A percentile compares a stretch with the other conserved stretches of the same genome.
Evolutionary conservation across 2,888 invertebrate genomes (phyloP).

Genomic region (Zygothrica quintamaculata): DNA sequence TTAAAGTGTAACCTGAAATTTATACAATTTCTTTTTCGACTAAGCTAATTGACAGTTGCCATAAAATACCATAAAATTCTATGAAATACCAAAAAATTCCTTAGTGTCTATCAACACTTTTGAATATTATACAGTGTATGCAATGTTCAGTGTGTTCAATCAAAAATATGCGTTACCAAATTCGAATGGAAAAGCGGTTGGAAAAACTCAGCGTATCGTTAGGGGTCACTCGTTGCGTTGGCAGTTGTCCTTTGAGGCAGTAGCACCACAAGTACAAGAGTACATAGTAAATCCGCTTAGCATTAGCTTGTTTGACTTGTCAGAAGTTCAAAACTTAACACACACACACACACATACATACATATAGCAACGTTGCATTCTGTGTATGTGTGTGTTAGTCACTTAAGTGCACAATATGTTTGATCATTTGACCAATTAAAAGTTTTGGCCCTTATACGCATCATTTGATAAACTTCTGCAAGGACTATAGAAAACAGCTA

Average conservation of each 20-base stretch:
- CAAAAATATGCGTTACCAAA: constrained; percentile 3
- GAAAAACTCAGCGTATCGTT: constrained; percentile 9
- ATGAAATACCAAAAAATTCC: no score
- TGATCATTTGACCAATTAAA: constrained; percentile 82
- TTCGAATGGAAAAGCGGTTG: not conserved
- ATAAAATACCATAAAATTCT: no score
- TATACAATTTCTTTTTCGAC: constrained; percentile 18
- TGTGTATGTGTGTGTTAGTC: constrained; percentile 55
- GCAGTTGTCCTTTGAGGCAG: constrained; percentile 20
- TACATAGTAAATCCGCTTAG: constrained; percentile 68
- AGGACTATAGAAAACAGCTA: no score
- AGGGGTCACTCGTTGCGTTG: constrained; percentile 12
- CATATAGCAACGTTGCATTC: constrained; percentile 13
- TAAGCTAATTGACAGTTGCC: constrained; percentile 47
- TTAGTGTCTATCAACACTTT: no score
- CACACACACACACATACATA: constrained; percentile 22
- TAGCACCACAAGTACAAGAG: constrained; percentile 13
- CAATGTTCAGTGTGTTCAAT: no score
- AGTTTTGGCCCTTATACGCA: constrained; percentile 80
- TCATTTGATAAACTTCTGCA: constrained; percentile 78
- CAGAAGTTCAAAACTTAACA: constrained; percentile 70
- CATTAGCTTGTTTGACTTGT: constrained; percentile 63
- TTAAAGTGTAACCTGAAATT: not conserved
- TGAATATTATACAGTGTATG: no score
- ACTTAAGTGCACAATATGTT: constrained; percentile 79